Evolutionary conservation across 2,113 vertebrate species (phyloP), one percentile per base, ranked within the genome.

Genomic region (Gallinago undulata): DNA sequence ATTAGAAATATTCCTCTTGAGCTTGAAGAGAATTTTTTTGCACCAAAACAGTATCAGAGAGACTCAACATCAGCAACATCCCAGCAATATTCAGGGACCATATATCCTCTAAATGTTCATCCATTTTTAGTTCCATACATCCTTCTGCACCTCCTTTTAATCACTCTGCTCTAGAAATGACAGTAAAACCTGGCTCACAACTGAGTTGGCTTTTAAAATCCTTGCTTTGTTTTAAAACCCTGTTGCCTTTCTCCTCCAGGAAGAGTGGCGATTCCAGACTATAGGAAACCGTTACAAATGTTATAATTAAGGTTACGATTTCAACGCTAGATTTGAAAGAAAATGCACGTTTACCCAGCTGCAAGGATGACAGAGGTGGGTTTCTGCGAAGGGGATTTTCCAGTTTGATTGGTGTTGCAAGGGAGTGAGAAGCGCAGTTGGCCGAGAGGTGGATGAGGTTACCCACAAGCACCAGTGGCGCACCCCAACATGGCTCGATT

Each of bases 361-460:
- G 80, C 33, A 39, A 79, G 87, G 89, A 66, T 69, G 84, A 57
- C 64, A 82, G 74, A 87, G 80, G 57, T 84, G 53, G 53, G 62
- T 90, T 93, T 81, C 73, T 84, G 41, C 57, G 41, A 39, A 78
- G 56, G 82, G 76, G 53, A 5, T 84, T 96, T 95, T 92, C 76
- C 90, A 37, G 1, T 45, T 45, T 87, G 60, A 77, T 81, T 78
- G 19, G 13, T 93, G 66, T 93, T 90, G 80, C 90, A 89, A 92
- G 83, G 35, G 51, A 68, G 60, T 45, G 60, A 81, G 86, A 90
- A 79, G 56, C 92, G 56, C 51, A 64, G 51, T 51, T 3, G 25
- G 56, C 69, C 2, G 30, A 81, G 94, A 66, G 77, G 86, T 87
- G 81, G 69, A 57, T 96, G 92, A 93, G 94, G 88, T 96, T 96